Percentiles rank a stretch among this genome's conserved stretches.
Conservation (phyloP, 2,113 vertebrate species). For the Uria aalge region DNA sequence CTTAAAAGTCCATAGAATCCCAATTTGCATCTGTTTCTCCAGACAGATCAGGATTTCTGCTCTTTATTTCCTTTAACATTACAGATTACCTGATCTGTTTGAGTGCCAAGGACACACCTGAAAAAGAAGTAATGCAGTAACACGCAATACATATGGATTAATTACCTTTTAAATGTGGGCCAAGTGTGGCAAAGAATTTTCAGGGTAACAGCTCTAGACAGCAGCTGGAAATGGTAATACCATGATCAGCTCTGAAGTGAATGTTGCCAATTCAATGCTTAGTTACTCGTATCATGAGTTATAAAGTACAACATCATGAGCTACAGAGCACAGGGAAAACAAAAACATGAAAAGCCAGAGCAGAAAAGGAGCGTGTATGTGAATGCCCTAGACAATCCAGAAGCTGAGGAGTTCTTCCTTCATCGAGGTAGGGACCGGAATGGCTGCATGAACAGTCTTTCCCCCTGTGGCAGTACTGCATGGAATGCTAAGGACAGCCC, state of each 20-base stretch:
- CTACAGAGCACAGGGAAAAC: neutral
- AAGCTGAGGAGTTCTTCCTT: neutral
- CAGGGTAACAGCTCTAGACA: neutral
- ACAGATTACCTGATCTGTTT: neutral
- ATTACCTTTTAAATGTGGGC: neutral
- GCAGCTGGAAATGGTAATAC: neutral
- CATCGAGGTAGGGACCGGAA: accelerated
- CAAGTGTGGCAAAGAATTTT: neutral
- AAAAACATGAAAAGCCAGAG: neutral
- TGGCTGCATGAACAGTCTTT: neutral
- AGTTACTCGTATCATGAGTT: accelerated
- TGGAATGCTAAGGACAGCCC: neutral
- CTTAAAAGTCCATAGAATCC: neutral
- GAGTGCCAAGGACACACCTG: neutral
- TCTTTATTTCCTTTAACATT: neutral
- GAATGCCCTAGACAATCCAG: neutral
- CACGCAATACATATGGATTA: neutral
- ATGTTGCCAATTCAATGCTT: neutral
- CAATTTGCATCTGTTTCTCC: neutral
- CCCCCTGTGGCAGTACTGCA: neutral
- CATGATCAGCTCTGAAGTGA: neutral
- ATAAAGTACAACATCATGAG: neutral
- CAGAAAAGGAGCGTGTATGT: neutral
- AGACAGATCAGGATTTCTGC: neutral
- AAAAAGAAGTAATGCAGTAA: neutral